These are phyloP conservation scores for Falcaria lacertinaria DNA, from an alignment of 2,888 invertebrate species.

Conservation along the genomic window DNA sequence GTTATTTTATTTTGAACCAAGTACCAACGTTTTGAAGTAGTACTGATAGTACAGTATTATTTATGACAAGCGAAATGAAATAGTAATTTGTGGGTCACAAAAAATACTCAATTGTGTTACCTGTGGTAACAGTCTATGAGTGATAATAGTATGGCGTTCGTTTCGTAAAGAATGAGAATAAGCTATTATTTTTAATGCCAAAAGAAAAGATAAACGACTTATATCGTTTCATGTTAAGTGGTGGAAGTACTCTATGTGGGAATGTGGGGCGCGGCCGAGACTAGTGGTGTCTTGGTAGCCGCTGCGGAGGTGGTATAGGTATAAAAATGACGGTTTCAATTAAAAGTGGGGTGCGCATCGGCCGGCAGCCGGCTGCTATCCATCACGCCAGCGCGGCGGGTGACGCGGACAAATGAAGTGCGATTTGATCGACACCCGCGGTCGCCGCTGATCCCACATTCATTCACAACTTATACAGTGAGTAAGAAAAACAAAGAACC, in stretches of 20 bases:
- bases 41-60: too few relatives aligned
- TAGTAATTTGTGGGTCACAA: conserved; percentile 33
- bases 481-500: conserved; percentile 63
- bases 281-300: conserved; percentile 4
- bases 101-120: conserved; percentile 44
- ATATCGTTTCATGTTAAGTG: conserved; percentile 27
- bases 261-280: conserved; percentile 8
- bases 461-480: conserved; percentile 72
- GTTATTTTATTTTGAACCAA: too few relatives aligned
- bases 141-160: conserved; percentile 28
- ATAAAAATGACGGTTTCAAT: conserved; percentile 73
- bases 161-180: too few relatives aligned
- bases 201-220: conserved; percentile 35
- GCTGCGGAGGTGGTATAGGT: conserved; percentile 19
- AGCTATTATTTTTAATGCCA: conserved; percentile 25
- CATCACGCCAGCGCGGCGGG: conserved; percentile 54
- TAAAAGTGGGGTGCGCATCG: conserved; percentile 54
- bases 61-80: too few relatives aligned
- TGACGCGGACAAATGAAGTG: conserved; percentile 77
- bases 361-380: conserved; percentile 51
- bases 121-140: conserved; percentile 37
- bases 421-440: conserved; percentile 69
- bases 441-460: conserved; percentile 55
- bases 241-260: not conserved
- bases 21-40: too few relatives aligned